Base-by-base conservation (phyloP, 2,797 vertebrate species). In the Erethizon dorsatum region DNA sequence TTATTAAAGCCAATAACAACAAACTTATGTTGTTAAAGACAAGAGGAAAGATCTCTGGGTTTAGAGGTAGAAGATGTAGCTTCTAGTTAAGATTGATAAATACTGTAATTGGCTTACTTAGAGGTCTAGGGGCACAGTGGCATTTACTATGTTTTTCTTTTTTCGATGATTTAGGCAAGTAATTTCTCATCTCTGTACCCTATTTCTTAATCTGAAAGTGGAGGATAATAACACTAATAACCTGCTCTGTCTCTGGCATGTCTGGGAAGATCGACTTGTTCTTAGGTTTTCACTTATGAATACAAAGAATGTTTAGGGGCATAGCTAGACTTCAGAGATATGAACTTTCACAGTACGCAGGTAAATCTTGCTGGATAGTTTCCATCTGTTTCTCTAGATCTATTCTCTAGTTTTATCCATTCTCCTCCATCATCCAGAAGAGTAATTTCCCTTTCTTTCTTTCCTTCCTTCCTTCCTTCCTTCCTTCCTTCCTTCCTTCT, bases 251-350 rank as follows among this genome's bases (percentile, higher is more conserved):
- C 56, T 80, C 47, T 90, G 9, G 5, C 63, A 57, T 83, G 4
- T 13, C 14, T 80, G 41, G 52, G 24, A 87, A 41, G 24, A 77
- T 80, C 5, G 83, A 63, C 52, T 75, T 83, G 5, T 78, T 90
- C 2, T 78, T 91, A 50, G 2, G 37, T 91, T 97, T 95, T 93
- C 22, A 93, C n/a, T 93, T 92, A 90, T 5, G 78, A 87, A 50
- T 69, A 18, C 80, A 63, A 88, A 94, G 33, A 28, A 83, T 80
- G 10, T 71, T 12, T n/a, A 3, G 65, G 50, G 50, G 69, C 7
- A 9, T 85, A 88, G 56, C 22, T 67, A 77, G 52, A 80, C 18
- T 94, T 71, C n/a, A 89, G 75, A 84, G 91, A 77, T 89, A 88
- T 13, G 33, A 22, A 9, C 8, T 94, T 95, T 78, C 73, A 63